Evolutionary conservation across 2,888 invertebrate genomes (phyloP).

Genomic region (Epirrhoe tristata): DNA sequence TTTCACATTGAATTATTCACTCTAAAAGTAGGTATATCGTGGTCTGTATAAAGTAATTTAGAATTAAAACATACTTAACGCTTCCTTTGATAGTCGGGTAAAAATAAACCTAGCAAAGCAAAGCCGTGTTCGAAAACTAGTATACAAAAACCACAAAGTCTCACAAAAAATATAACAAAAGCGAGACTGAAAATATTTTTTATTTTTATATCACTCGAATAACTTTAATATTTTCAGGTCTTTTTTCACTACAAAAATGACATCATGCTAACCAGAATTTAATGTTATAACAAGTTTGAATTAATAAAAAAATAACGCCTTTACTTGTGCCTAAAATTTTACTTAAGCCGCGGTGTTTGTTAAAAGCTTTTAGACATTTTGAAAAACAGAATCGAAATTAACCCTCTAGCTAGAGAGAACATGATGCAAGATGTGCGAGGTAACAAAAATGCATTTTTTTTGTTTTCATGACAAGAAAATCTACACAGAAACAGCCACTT

Average conservation of each 20-base stretch:
- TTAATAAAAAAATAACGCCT: slow-evolving; percentile 74
- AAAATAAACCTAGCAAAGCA: too few relatives aligned
- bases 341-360: slow-evolving; percentile 54
- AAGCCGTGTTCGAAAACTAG: not conserved
- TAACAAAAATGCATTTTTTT: too few relatives aligned
- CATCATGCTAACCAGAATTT: slow-evolving; percentile 61
- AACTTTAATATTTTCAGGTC: slow-evolving; percentile 7
- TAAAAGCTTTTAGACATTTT: slow-evolving; percentile 6
- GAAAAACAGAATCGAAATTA: too few relatives aligned
- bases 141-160: not conserved
- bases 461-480: too few relatives aligned
- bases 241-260: slow-evolving; percentile 47
- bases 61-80: too few relatives aligned
- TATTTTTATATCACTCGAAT: not conserved
- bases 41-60: too few relatives aligned
- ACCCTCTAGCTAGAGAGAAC: too few relatives aligned
- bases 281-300: slow-evolving; percentile 66
- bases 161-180: not conserved
- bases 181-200: not conserved
- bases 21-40: too few relatives aligned
- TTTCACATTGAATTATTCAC: too few relatives aligned
- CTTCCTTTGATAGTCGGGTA: too few relatives aligned
- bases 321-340: slow-evolving; percentile 75
- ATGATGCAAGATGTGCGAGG: too few relatives aligned
- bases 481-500: too few relatives aligned